Conservation (phyloP, 2,113 vertebrate species). For the Eurypyga helias region DNA sequence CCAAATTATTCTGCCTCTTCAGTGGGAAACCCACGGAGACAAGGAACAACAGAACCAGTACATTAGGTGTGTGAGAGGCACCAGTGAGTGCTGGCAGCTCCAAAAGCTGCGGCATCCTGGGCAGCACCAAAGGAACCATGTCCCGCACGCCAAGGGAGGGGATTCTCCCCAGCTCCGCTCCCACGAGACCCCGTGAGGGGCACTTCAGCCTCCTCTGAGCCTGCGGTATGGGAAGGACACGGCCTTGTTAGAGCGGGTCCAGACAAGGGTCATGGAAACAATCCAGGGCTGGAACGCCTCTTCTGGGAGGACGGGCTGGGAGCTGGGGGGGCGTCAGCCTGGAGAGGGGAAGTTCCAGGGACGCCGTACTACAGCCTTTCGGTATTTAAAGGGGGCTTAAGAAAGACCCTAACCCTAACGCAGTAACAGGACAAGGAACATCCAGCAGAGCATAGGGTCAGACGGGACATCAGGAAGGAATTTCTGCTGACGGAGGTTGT, state of each 20-base stretch:
- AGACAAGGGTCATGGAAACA: not conserved
- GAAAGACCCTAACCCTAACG: not conserved
- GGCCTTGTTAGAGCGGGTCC: not conserved
- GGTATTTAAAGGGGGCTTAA: not conserved
- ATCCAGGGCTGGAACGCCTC: not conserved
- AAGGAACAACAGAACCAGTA: not conserved
- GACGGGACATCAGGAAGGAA: not conserved
- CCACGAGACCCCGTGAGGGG: not conserved
- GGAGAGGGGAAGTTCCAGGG: too few species aligned
- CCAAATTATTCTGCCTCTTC: not conserved
- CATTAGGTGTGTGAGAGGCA: not conserved
- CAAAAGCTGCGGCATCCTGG: not conserved
- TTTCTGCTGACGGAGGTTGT: rapidly evolving
- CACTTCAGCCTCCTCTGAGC: not conserved
- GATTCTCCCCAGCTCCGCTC: not conserved
- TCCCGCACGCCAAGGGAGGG: not conserved
- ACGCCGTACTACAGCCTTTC: not conserved
- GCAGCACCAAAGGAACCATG: not conserved
- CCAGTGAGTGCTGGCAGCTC: not conserved
- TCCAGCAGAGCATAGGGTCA: not conserved
- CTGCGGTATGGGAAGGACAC: rapidly evolving
- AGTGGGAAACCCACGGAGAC: not conserved
- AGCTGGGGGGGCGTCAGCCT: too few species aligned
- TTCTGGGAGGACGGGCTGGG: not conserved
- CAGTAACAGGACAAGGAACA: not conserved